Base-by-base conservation (phyloP, 2,113 vertebrate genomes). In the Leiothrix lutea region DNA sequence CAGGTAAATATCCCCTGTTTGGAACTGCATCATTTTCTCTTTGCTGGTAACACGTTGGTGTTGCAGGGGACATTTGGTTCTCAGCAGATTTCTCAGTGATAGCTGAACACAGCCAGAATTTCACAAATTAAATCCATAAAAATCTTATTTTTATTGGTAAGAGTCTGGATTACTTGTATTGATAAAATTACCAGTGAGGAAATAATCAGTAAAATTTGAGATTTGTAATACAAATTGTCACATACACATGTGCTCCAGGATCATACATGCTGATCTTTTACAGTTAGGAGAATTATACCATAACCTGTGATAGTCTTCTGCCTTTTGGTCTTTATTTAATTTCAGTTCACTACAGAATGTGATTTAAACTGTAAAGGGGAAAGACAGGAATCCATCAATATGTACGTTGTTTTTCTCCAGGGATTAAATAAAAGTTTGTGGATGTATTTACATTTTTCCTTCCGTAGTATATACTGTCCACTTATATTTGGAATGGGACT, bases 381-480 rank as follows among this genome's bases (percentile, higher is more conserved):
- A 88, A 88, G 44, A 92, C 17, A n/a, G 23, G 48, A 78, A 61
- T 92, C 72, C 69, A 96, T 93, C 90, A 90, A 81, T 75, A 78
- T 57, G 82, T 83, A 75, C 60, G 12, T 71, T 95, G 89, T 66
- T 91, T 83, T 95, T 64, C 54, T 70, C 31, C 65, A 86, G 69
- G 90, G 92, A 96, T 95, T 90, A 94, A 96, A 95, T 96, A 94
- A 33, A 92, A 96, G 75, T 90, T 94, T 96, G 75, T 94, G 92
- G 80, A 38, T 81, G 44, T 96, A 96, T 96, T 97, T 96, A 96
- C 95, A 92, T 96, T 95, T 97, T 71, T 88, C 44, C 94, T 94
- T 96, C 85, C 42, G 24, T 69, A 89, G 88, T 81, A 50, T 96
- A 96, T 91, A 86, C 86, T 94, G 51, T 44, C 75, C 82, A 81